These are phyloP conservation scores for Petrocephalus schoutedeni DNA, from an alignment of 2,797 vertebrate species.

Conservation along the genomic window DNA sequence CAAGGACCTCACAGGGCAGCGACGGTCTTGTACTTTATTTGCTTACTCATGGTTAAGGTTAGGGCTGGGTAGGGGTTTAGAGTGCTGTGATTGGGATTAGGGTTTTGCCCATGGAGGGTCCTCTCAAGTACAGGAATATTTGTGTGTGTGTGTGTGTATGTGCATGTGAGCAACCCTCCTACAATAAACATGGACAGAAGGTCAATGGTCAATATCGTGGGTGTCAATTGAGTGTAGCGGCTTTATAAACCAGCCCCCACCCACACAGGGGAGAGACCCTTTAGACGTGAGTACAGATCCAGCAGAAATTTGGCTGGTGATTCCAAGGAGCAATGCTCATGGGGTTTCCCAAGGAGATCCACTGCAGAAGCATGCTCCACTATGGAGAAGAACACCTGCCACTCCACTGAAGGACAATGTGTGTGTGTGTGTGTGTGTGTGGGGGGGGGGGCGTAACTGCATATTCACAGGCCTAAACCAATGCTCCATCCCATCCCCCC, in stretches of 20 bases:
- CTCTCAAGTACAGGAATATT: too few species aligned
- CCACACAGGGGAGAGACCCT: not conserved
- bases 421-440: too few species aligned
- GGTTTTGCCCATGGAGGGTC: too few species aligned
- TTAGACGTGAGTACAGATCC: not conserved
- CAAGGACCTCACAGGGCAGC: too few species aligned
- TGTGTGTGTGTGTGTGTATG: slow-evolving; percentile 27
- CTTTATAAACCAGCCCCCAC: not conserved
- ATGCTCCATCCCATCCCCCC: not conserved
- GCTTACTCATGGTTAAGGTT: too few species aligned
- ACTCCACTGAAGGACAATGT: not conserved
- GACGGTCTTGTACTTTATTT: too few species aligned
- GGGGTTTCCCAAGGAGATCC: not conserved
- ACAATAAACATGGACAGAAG: not conserved
- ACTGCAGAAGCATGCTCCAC: not conserved
- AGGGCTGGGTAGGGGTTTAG: too few species aligned
- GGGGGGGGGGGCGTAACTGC: not conserved
- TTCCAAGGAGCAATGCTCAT: not conserved
- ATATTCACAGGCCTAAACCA: not conserved
- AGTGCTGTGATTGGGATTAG: too few species aligned
- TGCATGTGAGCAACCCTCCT: slow-evolving; percentile 22
- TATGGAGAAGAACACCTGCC: not conserved
- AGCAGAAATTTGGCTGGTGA: not conserved
- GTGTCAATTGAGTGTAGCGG: not conserved
- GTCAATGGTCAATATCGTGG: slow-evolving; percentile 1